Evolutionary conservation across 2,888 invertebrate species (phyloP).

Genomic region (Glyphotaelius pellucidus): DNA sequence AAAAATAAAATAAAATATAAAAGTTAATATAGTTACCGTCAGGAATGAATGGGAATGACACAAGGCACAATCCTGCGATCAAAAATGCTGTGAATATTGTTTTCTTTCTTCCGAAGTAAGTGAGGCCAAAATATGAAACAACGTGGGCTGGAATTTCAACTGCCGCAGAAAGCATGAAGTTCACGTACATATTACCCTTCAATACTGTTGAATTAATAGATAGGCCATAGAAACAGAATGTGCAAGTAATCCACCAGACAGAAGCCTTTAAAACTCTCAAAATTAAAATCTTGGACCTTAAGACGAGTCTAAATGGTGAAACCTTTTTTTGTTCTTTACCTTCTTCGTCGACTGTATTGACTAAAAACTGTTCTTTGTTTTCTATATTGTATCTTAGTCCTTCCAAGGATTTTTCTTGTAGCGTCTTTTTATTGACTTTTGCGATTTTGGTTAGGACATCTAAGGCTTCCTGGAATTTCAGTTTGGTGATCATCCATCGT

Average conservation of each 20-base stretch:
- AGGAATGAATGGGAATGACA: constrained; percentile 79
- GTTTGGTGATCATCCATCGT: constrained; percentile 85
- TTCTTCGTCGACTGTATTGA: constrained; percentile 64
- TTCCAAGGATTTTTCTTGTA: constrained; percentile 73
- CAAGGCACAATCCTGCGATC: constrained; percentile 80
- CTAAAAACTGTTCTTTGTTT: constrained; percentile 69
- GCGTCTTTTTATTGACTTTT: constrained; percentile 78
- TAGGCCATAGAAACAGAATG: constrained; percentile 88
- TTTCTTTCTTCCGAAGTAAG: constrained; percentile 80
- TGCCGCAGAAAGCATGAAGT: constrained; percentile 82
- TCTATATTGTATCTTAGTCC: constrained; percentile 69
- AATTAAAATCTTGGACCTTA: constrained; percentile 78
- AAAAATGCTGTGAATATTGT: constrained; percentile 81
- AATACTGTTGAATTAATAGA: constrained; percentile 85
- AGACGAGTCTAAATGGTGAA: constrained; percentile 73
- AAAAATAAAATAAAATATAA: background rate
- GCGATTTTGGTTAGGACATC: constrained; percentile 81
- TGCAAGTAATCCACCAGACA: constrained; percentile 87
- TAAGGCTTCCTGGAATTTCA: constrained; percentile 81
- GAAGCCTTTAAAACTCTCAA: constrained; percentile 81
- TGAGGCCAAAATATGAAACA: constrained; percentile 80
- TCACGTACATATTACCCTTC: constrained; percentile 86
- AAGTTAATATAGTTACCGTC: constrained; percentile 72
- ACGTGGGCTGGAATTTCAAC: constrained; percentile 87
- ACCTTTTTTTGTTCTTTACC: constrained; percentile 58